Base-by-base conservation (phyloP, 2,113 vertebrate genomes). In the Phaethon lepturus region DNA sequence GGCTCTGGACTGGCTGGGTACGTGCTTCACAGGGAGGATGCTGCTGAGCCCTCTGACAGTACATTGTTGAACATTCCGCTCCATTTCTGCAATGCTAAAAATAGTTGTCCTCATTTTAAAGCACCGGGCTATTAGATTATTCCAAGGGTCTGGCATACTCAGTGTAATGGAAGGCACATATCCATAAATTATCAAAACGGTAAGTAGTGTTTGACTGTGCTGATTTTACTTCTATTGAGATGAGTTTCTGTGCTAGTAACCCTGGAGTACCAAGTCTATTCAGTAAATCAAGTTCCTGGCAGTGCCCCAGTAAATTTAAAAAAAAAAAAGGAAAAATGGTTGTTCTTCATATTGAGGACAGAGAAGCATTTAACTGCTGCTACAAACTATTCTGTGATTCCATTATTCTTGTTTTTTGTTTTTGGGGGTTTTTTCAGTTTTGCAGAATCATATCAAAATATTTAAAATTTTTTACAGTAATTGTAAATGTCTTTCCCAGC, bases 61-160 rank as follows among this genome's bases (percentile, higher is more conserved):
- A 66, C 22, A 0, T 93, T 93, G 88, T 96, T 94, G 91, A 97
- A 91, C 96, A 95, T 97, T 96, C 91, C 66, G 1, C 95, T 97
- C 89, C 93, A 79, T 95, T 97, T 95, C 89, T 95, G 89, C 91
- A 76, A 31, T 58, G 84, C 93, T 95, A 96, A 95, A 97, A 96
- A 96, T 95, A 97, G 96, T 85, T 95, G 95, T 93, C 77, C 95
- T 92, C 91, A 22, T 95, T 96, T 93, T 87, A 89, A 97, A 95
- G 95, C 91, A 78, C 81, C 3, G 19, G 73, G 62, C 92, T 88
- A 92, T 95, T 95, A 89, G 91, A 92, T 96, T 97, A 95, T 93
- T 95, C 86, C 73, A 87, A 42, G 80, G 86, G 60, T 89, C 86
- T 96, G 91, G 76, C 86, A 55, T 77, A 82, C 69, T 87, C 66